Evolutionary conservation across 1,140 invertebrate species (phyloP).

Genomic region (Dendrolimus punctatus): DNA sequence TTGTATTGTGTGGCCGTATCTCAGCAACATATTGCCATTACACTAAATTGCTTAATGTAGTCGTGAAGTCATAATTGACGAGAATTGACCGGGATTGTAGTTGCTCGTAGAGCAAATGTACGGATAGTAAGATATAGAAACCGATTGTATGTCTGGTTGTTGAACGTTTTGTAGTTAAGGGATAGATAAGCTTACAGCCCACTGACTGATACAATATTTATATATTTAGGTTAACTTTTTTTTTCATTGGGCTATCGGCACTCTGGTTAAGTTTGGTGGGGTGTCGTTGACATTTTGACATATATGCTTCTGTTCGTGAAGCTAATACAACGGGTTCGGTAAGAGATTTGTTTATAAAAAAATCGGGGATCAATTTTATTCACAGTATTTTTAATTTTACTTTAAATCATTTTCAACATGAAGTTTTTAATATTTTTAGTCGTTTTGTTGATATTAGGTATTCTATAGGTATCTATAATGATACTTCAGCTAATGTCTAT

Average conservation of each 20-base stretch:
- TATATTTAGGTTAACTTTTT: conserved; percentile 31
- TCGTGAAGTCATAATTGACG: too few species aligned
- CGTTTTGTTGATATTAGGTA: too few species aligned
- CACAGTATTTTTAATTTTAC: conserved; percentile 12
- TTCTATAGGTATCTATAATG: too few species aligned
- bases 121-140: background rate
- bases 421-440: too few species aligned
- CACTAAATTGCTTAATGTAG: too few species aligned
- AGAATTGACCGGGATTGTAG: too few species aligned
- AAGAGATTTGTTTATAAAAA: conserved; percentile 1
- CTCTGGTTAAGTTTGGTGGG: conserved; percentile 9
- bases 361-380: conserved; percentile 17
- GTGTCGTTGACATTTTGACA: background rate
- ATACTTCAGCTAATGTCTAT: too few species aligned
- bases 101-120: too few species aligned
- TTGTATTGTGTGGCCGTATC: too few species aligned
- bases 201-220: conserved; percentile 37
- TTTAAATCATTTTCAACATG: too few species aligned
- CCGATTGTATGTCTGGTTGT: conserved; percentile 8
- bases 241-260: conserved; percentile 18
- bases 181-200: conserved; percentile 20
- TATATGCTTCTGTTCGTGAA: background rate
- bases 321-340: background rate
- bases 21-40: too few species aligned
- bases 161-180: conserved; percentile 20